Evolutionary conservation across 2,797 vertebrate species (phyloP), one percentile per base, ranked within the genome.

Genomic region (Vespertilio murinus): DNA sequence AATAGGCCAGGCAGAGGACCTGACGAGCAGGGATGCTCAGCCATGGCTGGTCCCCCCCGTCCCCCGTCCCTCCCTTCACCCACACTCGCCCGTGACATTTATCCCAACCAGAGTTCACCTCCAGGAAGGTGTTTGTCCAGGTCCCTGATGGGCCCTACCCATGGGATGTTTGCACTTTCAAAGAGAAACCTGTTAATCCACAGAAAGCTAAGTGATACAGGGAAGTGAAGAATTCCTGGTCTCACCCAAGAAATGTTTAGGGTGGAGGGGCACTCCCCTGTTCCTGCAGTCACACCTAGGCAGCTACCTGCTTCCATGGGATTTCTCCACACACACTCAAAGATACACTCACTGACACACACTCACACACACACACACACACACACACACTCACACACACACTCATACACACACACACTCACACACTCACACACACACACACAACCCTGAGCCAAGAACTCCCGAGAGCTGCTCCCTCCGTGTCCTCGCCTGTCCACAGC

Each of bases 171-270:
- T 74, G 49, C 40, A 92, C 59, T 75, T 69, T 83, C 59, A 56
- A 84, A 88, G 23, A 83, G 45, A 65, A 78, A 80, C 49, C 30
- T 8, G 59, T 84, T 54, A 64, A 45, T 35, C 82, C 52, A 61
- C 3, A 11, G 73, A 42, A 90, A 81, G 49, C 54, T 75, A 49
- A n/a, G 22, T 52, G 22, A 64, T 22, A 87, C 0, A 49, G 33
- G 45, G 18, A 84, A 71, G 28, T 61, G 17, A 61, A 70, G 56
- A 82, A 42, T 54, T 42, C 70, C n/a, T 8, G 23, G 45, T 22
- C 45, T 88, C 11, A 20, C 49, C 13, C 65, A 65, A 79, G 71
- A 75, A n/a, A 28, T 40, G 25, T 35, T 49, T 49, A 22, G 67
- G 12, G 25, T 20, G 35, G 30, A 38, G 75, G 30, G 47, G 2